phyloP scores from a whole-genome alignment of 2,797 vertebrate genomes.

The Gadopsis marmoratus region DNA sequence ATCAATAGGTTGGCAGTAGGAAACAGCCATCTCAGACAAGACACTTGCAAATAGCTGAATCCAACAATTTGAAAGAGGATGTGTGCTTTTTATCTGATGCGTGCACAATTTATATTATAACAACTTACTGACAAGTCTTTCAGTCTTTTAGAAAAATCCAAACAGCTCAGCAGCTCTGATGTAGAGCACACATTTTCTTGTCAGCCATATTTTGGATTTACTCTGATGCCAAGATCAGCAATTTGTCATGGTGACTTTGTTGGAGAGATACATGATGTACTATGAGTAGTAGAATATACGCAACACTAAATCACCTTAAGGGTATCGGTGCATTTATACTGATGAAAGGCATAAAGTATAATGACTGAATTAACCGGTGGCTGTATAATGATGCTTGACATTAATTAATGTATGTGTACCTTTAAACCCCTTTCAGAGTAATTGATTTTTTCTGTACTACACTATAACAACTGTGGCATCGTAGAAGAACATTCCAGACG shows the following conservation, averaged over 20 bases:
- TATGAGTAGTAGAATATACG: background rate
- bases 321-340: background rate
- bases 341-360: background rate
- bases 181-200: background rate
- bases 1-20: background rate
- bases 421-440: background rate
- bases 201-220: background rate
- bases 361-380: background rate
- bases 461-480: background rate
- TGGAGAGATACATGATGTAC: background rate
- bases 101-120: background rate
- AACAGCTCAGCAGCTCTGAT: slow-evolving; percentile 12
- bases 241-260: background rate
- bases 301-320: background rate
- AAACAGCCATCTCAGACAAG: background rate
- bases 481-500: background rate
- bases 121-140: background rate
- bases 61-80: background rate
- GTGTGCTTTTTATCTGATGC: background rate
- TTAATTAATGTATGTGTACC: background rate
- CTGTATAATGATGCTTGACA: background rate
- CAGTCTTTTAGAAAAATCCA: background rate
- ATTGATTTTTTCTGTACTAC: background rate
- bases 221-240: slow-evolving; percentile 1
- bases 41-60: background rate